A percentile compares a stretch with the other conserved stretches of the same genome.
Evolutionary conservation across 2,888 invertebrate species (phyloP).

Genomic region (Dysmachus trigonus): DNA sequence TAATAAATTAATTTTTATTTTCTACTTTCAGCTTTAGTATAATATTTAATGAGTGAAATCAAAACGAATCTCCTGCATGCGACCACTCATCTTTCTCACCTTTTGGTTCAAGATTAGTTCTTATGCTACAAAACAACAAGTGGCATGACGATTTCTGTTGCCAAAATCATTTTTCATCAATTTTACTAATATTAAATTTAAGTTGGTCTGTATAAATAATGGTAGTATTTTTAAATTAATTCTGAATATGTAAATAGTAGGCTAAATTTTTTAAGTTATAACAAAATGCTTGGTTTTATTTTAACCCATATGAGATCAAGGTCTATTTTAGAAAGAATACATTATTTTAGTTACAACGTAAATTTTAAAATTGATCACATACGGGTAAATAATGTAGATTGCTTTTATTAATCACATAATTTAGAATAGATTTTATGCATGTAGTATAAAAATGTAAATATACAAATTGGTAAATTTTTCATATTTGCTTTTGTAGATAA

Average conservation of each 20-base stretch:
- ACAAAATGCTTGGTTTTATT: too few relatives aligned
- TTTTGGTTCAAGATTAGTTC: not conserved
- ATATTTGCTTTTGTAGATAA: not conserved
- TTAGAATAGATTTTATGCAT: not conserved
- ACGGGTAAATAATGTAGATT: not conserved
- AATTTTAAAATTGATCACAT: too few relatives aligned
- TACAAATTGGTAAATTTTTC: not conserved
- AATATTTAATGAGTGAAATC: not conserved
- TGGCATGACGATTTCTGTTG: not conserved
- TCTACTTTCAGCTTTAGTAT: not conserved
- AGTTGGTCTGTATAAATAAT: not conserved
- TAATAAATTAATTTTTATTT: not conserved
- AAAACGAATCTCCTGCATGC: not conserved
- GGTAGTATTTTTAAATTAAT: not conserved
- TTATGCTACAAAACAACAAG: not conserved
- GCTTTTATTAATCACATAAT: not conserved
- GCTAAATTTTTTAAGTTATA: too few relatives aligned
- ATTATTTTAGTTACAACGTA: too few relatives aligned
- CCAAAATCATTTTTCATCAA: not conserved
- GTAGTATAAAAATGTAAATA: not conserved
- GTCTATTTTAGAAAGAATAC: too few relatives aligned
- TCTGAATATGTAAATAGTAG: not conserved
- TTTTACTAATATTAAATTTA: not conserved
- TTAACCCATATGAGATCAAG: too few relatives aligned
- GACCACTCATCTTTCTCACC: not conserved